Percentiles rank a stretch among this genome's conserved stretches.
Conservation (phyloP, 2,888 invertebrate genomes). For the Drosophila buzzatii region DNA sequence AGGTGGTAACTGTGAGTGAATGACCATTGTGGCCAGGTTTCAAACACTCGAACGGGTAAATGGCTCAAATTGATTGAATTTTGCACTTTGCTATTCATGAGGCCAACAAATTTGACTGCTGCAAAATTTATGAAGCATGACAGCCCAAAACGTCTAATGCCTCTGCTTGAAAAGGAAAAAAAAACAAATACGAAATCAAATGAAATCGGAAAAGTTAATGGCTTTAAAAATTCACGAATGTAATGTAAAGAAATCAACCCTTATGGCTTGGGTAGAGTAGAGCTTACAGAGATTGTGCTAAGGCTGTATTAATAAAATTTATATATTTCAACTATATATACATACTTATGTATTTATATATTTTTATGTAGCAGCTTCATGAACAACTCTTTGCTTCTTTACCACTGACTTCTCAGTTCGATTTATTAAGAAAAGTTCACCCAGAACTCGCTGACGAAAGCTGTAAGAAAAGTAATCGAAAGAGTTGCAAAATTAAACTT, state of each 20-base stretch:
- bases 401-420: conserved; percentile 36
- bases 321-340: not conserved
- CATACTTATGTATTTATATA: not conserved
- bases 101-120: conserved; percentile 71
- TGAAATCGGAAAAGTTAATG: conserved; percentile 27
- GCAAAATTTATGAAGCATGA: conserved; percentile 64
- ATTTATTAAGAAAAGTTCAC: conserved; percentile 67
- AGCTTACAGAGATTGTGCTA: not conserved
- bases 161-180: not conserved
- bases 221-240: conserved; percentile 6
- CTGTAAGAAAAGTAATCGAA: conserved; percentile 47
- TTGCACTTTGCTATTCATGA: conserved; percentile 80
- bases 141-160: conserved; percentile 31
- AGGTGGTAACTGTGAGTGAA: conserved; percentile 20
- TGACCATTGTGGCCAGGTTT: conserved; percentile 61
- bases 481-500: conserved; percentile 72
- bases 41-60: conserved; percentile 59
- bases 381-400: conserved; percentile 14
- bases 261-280: not conserved
- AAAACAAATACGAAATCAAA: conserved; percentile 22
- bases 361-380: not conserved
- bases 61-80: conserved; percentile 81
- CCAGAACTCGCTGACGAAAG: conserved; percentile 5
- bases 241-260: conserved; percentile 18
- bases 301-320: not conserved